These are phyloP conservation scores for Chymomyza caudatula DNA, from an alignment of 2,888 invertebrate species.

Conservation along the genomic window DNA sequence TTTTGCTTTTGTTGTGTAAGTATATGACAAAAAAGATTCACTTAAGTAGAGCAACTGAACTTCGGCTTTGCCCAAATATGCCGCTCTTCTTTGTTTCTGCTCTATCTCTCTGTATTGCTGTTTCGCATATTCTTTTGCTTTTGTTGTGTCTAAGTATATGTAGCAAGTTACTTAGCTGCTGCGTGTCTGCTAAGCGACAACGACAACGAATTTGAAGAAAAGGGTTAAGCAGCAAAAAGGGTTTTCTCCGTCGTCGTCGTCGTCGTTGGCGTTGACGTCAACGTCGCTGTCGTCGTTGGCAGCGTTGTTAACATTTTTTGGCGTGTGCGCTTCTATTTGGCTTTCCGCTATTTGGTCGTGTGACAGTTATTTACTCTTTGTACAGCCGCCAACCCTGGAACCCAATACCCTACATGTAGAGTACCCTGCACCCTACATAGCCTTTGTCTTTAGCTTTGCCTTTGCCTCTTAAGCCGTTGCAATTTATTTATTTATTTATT, in stretches of 20 bases:
- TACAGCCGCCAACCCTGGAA: background rate
- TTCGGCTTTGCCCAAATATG: too few relatives aligned
- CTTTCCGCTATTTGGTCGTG: background rate
- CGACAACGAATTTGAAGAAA: background rate
- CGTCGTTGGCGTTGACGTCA: background rate
- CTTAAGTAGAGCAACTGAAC: too few relatives aligned
- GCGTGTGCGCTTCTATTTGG: background rate
- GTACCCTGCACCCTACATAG: background rate
- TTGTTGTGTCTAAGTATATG: constrained; percentile 3
- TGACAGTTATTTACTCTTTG: constrained; percentile 40
- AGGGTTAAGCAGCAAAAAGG: background rate
- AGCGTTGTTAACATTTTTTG: background rate
- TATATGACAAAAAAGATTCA: too few relatives aligned
- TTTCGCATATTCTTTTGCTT: background rate
- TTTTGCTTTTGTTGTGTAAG: constrained; percentile 1
- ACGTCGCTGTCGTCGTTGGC: background rate
- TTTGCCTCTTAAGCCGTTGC: constrained; percentile 16
- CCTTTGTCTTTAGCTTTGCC: background rate
- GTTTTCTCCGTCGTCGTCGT: too few relatives aligned
- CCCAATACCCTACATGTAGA: background rate
- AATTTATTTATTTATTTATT: constrained; percentile 42
- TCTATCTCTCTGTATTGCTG: too few relatives aligned
- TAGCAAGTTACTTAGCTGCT: background rate
- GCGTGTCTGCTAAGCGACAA: background rate
- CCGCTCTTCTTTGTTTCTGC: too few relatives aligned